A percentile compares a stretch with the other conserved stretches of the same genome.
phyloP scores from a whole-genome alignment of 2,113 vertebrate species.

The Elachura formosa region DNA sequence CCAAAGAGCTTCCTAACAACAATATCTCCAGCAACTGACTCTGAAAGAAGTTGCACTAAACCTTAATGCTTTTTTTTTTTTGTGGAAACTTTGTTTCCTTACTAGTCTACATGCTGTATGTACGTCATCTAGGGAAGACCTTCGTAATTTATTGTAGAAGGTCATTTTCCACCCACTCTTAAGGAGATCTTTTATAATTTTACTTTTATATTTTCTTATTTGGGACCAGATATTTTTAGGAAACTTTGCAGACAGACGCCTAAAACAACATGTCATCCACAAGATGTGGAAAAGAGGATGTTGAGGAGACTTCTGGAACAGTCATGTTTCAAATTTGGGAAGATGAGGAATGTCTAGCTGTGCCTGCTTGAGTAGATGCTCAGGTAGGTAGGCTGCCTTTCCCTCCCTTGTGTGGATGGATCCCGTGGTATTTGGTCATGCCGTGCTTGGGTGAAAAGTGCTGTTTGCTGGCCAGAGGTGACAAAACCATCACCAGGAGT shows the following conservation, averaged over 20 bases:
- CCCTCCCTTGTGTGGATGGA: too few species aligned
- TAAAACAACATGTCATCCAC: rapidly evolving
- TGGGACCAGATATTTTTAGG: neutral
- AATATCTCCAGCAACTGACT: neutral
- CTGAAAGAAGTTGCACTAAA: slow-evolving; percentile 3
- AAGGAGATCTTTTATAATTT: neutral
- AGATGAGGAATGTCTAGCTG: neutral
- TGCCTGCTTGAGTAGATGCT: neutral
- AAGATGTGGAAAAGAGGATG: neutral
- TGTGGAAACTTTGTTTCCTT: neutral
- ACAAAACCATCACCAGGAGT: neutral
- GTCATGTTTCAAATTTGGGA: neutral
- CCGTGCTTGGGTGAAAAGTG: neutral
- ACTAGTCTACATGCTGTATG: neutral
- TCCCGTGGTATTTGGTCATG: neutral
- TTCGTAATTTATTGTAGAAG: neutral
- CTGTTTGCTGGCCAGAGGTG: neutral
- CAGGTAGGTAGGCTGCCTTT: neutral
- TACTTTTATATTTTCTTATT: neutral
- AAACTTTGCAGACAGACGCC: neutral
- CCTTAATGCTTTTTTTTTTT: neutral
- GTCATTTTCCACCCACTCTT: neutral
- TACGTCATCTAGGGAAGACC: neutral
- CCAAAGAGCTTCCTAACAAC: neutral
- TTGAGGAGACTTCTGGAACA: neutral